Evolutionary conservation across 2,113 vertebrate species (phyloP), one percentile per base, ranked within the genome.

Genomic region (Tupaia chinensis): DNA sequence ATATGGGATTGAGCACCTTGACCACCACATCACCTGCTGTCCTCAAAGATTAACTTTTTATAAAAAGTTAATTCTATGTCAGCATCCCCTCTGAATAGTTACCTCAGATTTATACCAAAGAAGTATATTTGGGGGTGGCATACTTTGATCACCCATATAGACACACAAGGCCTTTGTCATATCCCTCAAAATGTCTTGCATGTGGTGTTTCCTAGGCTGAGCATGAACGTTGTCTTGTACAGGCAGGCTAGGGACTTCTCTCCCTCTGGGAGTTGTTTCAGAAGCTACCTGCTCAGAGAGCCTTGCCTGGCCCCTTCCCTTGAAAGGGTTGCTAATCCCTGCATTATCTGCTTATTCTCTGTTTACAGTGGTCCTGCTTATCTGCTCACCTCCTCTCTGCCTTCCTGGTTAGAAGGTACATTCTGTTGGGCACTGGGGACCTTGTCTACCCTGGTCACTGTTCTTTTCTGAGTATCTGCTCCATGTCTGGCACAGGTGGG

Each of bases 301-400:
- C 19, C 25, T 56, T 53, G 29, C 5, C 76, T 0, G 15, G 10
- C 12, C 23, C 9, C 56, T 15, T 82, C 25, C 25, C 5, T 17
- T 53, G 9, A 54, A 22, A 0, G 17, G 34, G 77, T 23, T 0
- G 1, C 66, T 11, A 0, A 5, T 14, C 11, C 1, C 61, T 23
- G 2, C 13, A 9, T 34, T 34, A 2, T 27, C 34, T 82, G 66
- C 73, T 56, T 14, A 2, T 0, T 12, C n/a, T 7, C 29, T 6
- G 3, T 54, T 61, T 72, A 73, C 19, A 44, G 0, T 44, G 66
- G 12, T n/a, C 23, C n/a, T 20, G 7, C 22, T 68, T 29, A 19
- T 2, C 68, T 32, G 27, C 17, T 81, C 20, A 5, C 29, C 58
- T 63, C 2, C 25, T 70, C 53, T 56, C 9, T 0, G 1, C 15